Conservation (phyloP, 2,113 vertebrate species). For the Mesembrinibis cayennensis region DNA sequence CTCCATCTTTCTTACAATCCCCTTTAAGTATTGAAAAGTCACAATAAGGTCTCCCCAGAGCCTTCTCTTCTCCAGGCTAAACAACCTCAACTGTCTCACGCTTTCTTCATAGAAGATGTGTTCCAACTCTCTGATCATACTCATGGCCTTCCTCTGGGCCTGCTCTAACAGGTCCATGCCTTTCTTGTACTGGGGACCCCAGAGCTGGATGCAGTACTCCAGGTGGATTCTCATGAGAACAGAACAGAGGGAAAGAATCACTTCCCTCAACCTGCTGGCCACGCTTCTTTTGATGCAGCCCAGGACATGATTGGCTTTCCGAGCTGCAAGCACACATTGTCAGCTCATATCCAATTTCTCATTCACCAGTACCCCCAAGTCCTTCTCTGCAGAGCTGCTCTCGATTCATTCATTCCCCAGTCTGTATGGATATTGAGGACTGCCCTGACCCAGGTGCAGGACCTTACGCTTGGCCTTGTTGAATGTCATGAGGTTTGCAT, state of each 20-base stretch:
- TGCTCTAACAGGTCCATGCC: background rate
- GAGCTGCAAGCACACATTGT: background rate
- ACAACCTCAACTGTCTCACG: background rate
- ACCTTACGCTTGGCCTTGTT: background rate
- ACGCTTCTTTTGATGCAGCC: background rate
- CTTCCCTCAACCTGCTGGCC: background rate
- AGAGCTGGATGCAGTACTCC: background rate
- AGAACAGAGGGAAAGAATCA: background rate
- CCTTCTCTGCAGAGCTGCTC: background rate
- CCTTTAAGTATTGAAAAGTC: background rate
- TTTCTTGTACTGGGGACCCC: background rate
- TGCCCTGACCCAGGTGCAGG: background rate
- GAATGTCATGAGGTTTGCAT: background rate
- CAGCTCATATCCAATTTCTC: background rate
- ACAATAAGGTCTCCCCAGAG: background rate
- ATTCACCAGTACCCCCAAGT: background rate
- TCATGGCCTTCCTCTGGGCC: background rate
- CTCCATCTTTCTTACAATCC: background rate
- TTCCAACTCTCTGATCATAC: background rate
- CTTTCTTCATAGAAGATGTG: background rate
- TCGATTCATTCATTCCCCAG: background rate
- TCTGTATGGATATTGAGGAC: background rate
- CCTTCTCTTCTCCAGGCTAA: background rate
- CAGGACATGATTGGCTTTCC: background rate
- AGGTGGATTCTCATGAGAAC: background rate